Evolutionary conservation across 1,140 invertebrate species (phyloP), one percentile per base, ranked within the genome.

Genomic region (Drosophila fuyamai): DNA sequence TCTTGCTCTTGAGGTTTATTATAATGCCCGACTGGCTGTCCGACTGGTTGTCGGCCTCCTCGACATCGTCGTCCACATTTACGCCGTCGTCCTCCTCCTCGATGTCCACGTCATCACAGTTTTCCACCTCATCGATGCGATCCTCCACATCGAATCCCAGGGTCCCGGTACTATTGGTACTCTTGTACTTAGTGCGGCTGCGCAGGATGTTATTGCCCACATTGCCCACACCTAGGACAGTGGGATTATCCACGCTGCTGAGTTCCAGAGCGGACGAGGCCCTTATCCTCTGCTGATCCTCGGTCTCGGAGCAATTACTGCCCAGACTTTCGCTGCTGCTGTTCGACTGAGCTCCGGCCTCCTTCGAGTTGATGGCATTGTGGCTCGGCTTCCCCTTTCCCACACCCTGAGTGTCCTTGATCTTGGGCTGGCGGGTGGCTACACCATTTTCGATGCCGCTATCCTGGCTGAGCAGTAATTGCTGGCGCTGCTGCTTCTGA

Each of bases 61-160:
- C 86, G 7, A 71, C 85, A 23, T 91, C 89, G 27, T 91, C 89
- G 23, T 86, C 81, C 23, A 81, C 82, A 10, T 59, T 78, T 1
- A 73, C 81, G 32, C 78, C 77, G 53, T 74, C 77, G 9, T 77
- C 72, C 46, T 73, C 77, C 12, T 68, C 80, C 12, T 61, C 72
- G 14, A 12, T 57, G 9, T 16, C 58, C 74, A 23, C 63, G 2
- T 74, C 67, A 16, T 84, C 89, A 14, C 65, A 65, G 18, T 91
- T 91, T 10, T 91, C 91, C 5, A 92, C 91, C 57, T 92, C 91
- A n/a, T 92, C 91, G 54, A 92, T 92, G 50, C 88, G 90, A 78
- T 92, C 91, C 66, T 92, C 91, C 16, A 92, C 70, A 70, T 86
- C 86, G 55, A 90, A 78, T 32, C 83, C 90, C 29, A 90, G 86